Percentiles rank a stretch among this genome's conserved stretches.
phyloP scores from a whole-genome alignment of 64 coral and sea anemone genomes.

The Stylophora pistillata region DNA sequence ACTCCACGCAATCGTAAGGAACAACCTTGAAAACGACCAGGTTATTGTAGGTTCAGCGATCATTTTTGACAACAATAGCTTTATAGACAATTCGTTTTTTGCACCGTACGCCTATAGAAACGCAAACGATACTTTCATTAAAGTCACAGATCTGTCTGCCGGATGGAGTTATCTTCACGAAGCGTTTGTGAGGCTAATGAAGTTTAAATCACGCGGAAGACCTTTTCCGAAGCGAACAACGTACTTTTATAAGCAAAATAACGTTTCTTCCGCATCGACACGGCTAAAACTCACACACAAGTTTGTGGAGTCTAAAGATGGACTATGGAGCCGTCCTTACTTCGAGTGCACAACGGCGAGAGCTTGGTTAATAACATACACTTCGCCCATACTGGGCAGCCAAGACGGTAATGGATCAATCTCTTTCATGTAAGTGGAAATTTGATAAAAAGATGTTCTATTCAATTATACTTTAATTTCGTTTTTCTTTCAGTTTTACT shows the following conservation, averaged over 20 bases:
- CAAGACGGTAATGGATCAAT: constrained; percentile 37
- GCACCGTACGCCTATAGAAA: constrained; percentile 85
- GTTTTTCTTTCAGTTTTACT: too few species aligned
- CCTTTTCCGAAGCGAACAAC: constrained; percentile 72
- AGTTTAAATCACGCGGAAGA: constrained; percentile 46
- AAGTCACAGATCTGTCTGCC: constrained; percentile 82
- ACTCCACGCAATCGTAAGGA: constrained; percentile 64
- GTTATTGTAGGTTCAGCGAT: constrained; percentile 80
- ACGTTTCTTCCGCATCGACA: constrained; percentile 19
- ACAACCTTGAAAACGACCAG: constrained; percentile 77
- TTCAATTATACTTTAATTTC: too few species aligned
- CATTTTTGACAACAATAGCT: constrained; percentile 79
- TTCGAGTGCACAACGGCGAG: constrained; percentile 77
- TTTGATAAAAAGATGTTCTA: too few species aligned
- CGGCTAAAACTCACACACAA: constrained; percentile 52
- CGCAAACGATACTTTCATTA: constrained; percentile 71
- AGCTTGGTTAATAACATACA: constrained; percentile 76
- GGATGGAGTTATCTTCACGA: constrained; percentile 87
- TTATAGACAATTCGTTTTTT: constrained; percentile 64
- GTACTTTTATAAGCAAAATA: constrained; percentile 46
- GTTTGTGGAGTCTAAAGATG: constrained; percentile 81
- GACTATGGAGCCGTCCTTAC: constrained; percentile 82
- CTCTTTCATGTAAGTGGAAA: constrained; percentile 92
- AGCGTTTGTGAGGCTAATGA: constrained; percentile 66
- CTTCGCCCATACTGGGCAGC: constrained; percentile 78